phyloP scores from a whole-genome alignment of 2,888 invertebrate species.

The Drosophila heteroneura region DNA sequence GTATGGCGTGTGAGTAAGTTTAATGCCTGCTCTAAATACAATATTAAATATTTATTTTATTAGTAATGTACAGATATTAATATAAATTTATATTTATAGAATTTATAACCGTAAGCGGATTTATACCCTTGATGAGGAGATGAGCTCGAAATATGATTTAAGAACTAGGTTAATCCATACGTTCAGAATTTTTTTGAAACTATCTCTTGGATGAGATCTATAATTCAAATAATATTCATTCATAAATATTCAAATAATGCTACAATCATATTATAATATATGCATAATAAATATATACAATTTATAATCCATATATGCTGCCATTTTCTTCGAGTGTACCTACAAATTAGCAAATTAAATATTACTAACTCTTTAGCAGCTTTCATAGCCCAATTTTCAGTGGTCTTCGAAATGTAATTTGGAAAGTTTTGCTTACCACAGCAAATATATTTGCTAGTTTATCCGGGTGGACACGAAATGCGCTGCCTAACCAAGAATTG shows the following conservation, averaged over 20 bases:
- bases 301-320: background rate
- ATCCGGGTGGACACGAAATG: conserved; percentile 26
- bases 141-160: background rate
- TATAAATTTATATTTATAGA: background rate
- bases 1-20: background rate
- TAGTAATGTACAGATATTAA: background rate
- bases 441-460: conserved; percentile 54
- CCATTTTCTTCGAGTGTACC: conserved; percentile 10
- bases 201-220: background rate
- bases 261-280: background rate
- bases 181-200: background rate
- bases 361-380: conserved; percentile 10
- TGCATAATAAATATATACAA: background rate
- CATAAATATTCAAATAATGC: background rate
- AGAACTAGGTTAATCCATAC: background rate
- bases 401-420: conserved; percentile 52
- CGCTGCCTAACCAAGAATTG: conserved; percentile 33
- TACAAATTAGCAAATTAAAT: conserved; percentile 28
- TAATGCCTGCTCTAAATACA: background rate
- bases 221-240: background rate
- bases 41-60: background rate
- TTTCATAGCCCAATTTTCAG: conserved; percentile 16
- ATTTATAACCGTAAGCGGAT: background rate
- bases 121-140: background rate
- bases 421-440: conserved; percentile 50